Base-by-base conservation (phyloP, 2,113 vertebrate genomes). In the Zosterops borbonicus region DNA sequence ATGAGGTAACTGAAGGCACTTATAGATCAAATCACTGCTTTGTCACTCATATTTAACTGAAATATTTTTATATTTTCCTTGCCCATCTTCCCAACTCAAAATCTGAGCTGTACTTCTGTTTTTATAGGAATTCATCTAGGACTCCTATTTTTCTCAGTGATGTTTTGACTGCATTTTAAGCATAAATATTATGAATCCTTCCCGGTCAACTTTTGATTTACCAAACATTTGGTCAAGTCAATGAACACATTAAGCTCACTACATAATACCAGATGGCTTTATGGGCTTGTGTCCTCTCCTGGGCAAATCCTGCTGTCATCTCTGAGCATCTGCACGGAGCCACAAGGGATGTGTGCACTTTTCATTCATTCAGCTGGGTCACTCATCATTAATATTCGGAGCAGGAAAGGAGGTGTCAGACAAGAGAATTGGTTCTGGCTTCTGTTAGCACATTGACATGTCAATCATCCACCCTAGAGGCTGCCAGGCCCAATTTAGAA, bases 311-410 rank as follows among this genome's bases (percentile, higher is more conserved):
- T 42, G 71, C 93, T 95, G 94, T 97, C 95, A 95, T 95, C 77
- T 89, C 82, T 41, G 82, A 97, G 94, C 94, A 94, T 95, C 92
- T 97, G 95, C 94, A 95, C 2, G 0, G 81, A 88, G 29, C 87
- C 95, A 94, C 59, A 5, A 95, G 76, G 79, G 95, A 91, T 46
- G 33, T n/a, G 46, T 90, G 68, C 68, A 78, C 94, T 96, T 96
- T 91, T 89, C 92, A 96, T 97, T 96, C 95, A 94, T 94, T 97
- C 86, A 90, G 85, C 56, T 92, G 37, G 79, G 83, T 91, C 85
- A 75, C 29, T 85, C 87, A 3, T 84, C 90, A 95, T 77, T 94
- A 96, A 89, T 87, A 86, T 90, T 94, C 53, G 0, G 47, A 56
- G 65, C 35, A 92, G 88, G 84, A 90, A 56, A 78, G 64, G 67